Percentiles rank a stretch among this genome's conserved stretches.
Evolutionary conservation across 2,797 vertebrate genomes (phyloP).

Genomic region (Lepilemur ruficaudatus): DNA sequence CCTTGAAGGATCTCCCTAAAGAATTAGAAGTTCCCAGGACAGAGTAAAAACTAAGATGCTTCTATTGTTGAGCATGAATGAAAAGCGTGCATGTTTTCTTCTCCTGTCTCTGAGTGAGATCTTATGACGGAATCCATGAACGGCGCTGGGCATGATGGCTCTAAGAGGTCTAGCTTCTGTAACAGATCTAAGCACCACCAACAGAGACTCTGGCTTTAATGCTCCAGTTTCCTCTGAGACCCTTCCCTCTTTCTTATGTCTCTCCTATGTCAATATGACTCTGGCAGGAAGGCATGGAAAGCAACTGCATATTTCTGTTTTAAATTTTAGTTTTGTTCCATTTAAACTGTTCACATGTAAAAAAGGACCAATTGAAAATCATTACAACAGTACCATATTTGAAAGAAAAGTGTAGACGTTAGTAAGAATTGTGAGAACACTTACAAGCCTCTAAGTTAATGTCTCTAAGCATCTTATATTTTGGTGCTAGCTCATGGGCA

Average conservation of each 20-base stretch:
- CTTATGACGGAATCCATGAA: too few species aligned
- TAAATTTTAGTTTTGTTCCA: not conserved
- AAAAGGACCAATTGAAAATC: not conserved
- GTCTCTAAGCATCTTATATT: not conserved
- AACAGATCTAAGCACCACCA: not conserved
- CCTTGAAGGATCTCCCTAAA: not conserved
- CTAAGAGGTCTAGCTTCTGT: not conserved
- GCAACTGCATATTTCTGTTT: not conserved
- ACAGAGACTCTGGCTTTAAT: not conserved
- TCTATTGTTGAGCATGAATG: not conserved
- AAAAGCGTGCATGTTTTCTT: not conserved
- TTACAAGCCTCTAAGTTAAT: not conserved
- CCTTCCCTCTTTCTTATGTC: not conserved
- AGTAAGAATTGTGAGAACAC: not conserved
- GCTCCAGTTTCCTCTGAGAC: not conserved
- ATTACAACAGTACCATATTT: not conserved
- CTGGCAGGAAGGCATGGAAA: not conserved
- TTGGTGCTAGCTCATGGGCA: not conserved
- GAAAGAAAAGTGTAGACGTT: not conserved
- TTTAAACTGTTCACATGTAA: not conserved
- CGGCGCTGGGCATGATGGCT: not conserved
- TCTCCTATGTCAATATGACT: not conserved
- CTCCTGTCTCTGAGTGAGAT: not conserved
- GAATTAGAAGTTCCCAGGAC: not conserved
- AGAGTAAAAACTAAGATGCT: not conserved